A percentile compares a stretch with the other conserved stretches of the same genome.
phyloP scores from a whole-genome alignment of 1,140 invertebrate species.

The Drosophila kohkoa region DNA sequence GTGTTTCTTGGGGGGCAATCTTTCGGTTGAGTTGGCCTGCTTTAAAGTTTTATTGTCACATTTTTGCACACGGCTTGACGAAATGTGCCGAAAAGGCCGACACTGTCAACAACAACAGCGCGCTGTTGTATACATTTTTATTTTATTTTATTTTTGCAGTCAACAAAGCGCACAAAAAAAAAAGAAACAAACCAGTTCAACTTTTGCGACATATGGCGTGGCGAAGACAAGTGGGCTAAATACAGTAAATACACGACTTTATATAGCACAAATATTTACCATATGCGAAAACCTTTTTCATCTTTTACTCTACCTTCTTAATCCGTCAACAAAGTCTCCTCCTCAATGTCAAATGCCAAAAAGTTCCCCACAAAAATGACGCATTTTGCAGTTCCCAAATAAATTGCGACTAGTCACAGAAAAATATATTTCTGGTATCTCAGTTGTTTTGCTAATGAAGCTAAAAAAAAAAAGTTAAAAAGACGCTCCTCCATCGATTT shows the following conservation, averaged over 20 bases:
- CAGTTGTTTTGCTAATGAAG: slow-evolving; percentile 13
- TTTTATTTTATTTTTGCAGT: slow-evolving; percentile 72
- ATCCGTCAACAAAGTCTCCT: slow-evolving; percentile 32
- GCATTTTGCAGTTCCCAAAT: slow-evolving; percentile 21
- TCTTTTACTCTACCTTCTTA: slow-evolving; percentile 11
- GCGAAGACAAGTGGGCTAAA: slow-evolving; percentile 42
- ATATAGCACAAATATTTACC: slow-evolving; percentile 38
- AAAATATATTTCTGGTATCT: background rate
- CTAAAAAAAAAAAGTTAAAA: slow-evolving; percentile 8
- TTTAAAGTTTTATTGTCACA: slow-evolving; percentile 56
- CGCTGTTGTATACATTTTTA: slow-evolving; percentile 54
- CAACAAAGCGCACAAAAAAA: slow-evolving; percentile 21
- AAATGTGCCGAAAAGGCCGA: slow-evolving; percentile 66
- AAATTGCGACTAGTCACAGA: slow-evolving; percentile 34
- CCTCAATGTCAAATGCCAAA: slow-evolving; percentile 22
- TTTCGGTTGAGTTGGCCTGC: slow-evolving; percentile 38
- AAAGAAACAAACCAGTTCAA: slow-evolving; percentile 60
- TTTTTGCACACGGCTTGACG: slow-evolving; percentile 67
- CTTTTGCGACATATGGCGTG: slow-evolving; percentile 61
- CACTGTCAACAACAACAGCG: slow-evolving; percentile 7
- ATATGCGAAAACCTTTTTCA: slow-evolving; percentile 13
- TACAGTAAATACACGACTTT: slow-evolving; percentile 19
- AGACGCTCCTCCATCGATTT: slow-evolving; percentile 27
- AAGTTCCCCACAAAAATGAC: slow-evolving; percentile 48
- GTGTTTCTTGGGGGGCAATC: slow-evolving; percentile 52